Evolutionary conservation across 2,113 vertebrate species (phyloP).

Genomic region (Cavia porcellus): DNA sequence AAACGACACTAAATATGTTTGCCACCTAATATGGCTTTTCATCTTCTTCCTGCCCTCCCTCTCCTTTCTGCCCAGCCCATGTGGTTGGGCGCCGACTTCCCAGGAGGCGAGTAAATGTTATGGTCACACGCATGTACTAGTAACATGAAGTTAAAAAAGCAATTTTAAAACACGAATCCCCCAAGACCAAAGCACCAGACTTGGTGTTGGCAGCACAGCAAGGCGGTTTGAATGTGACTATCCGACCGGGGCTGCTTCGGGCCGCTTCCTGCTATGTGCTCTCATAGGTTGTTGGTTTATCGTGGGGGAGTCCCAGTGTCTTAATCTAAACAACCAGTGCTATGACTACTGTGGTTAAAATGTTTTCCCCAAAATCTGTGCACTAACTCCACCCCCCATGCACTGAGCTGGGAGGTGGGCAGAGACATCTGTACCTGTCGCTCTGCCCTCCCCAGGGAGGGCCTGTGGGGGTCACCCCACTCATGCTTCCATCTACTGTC

Average conservation of each 20-base stretch:
- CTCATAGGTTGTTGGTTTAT: neutral
- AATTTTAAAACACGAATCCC: neutral
- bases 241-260: neutral
- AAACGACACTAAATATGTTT: neutral
- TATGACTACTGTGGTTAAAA: neutral
- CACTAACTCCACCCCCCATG: neutral
- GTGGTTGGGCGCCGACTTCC: neutral
- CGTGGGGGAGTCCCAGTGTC: fast-evolving
- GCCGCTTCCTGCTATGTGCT: neutral
- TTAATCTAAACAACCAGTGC: neutral
- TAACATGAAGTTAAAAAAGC: neutral
- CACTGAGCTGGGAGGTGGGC: too few species aligned
- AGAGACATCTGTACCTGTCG: neutral
- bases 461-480: too few species aligned
- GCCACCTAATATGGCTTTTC: neutral
- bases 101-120: neutral
- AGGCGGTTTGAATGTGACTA: fast-evolving
- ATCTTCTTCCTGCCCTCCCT: neutral
- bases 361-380: neutral
- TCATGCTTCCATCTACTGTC: neutral
- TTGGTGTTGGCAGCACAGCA: neutral
- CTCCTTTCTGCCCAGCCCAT: neutral
- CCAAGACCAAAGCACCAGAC: neutral
- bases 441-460: neutral
- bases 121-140: neutral